Base-by-base conservation (phyloP, 2,113 vertebrate genomes). In the Orycteropus afer region DNA sequence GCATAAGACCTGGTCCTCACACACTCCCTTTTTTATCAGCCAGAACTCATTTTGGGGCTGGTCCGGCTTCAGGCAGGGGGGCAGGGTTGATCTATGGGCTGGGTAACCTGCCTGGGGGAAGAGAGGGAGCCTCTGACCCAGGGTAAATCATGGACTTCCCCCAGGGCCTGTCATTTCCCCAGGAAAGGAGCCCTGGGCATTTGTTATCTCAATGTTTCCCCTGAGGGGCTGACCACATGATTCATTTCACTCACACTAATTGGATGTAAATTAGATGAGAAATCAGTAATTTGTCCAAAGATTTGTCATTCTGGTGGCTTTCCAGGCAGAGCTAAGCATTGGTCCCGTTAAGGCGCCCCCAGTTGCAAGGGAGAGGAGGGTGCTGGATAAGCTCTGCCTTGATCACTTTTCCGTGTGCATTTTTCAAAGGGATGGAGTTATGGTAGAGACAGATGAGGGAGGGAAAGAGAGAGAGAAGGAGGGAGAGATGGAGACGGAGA, bases 181-280 rank as follows among this genome's bases (percentile, higher is more conserved):
- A 82, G 95, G 96, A 97, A 96, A 94, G 96, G 82, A 95, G 89
- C 91, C 89, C 85, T 14, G 78, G 91, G 81, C 94, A 96, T 98
- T 98, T 97, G 97, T 97, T 97, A 97, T 97, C 93, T 96, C 93
- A 95, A 96, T 97, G 97, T 96, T 96, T 95, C 97, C 97, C 96
- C 96, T 92, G 96, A 97, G 97, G 96, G 95, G 95, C 96, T 97
- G 96, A 96, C 96, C 97, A 96, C 97, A 93, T 96, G 96, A 97
- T 97, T 97, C 97, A 97, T 97, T 97, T 96, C 97, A 97, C 96
- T 98, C 97, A 97, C 95, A 97, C 94, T 98, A 97, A 97, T 97
- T 98, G 97, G 96, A 97, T 96, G 97, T 97, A 97, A 98, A 97
- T 98, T 97, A 97, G 97, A 97, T 97, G 97, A 97, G 96, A 97